Evolutionary conservation across 2,888 invertebrate species (phyloP).

Genomic region (Eueremaeus valkanovi): DNA sequence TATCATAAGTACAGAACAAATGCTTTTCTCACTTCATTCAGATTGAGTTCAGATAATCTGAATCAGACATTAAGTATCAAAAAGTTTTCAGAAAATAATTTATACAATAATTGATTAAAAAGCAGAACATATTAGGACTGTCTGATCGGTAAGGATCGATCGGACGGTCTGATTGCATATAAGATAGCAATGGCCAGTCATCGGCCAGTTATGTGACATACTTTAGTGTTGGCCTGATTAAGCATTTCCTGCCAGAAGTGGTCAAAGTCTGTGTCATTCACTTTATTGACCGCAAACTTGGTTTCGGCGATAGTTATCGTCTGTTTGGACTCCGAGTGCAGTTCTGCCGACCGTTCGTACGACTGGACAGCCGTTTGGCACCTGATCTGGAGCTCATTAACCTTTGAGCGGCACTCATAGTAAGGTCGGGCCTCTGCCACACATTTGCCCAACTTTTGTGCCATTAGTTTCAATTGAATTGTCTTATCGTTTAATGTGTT

Average conservation of each 20-base stretch:
- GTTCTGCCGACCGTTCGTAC: constrained; percentile 40
- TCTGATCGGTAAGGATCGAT: too few species aligned
- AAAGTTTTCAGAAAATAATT: too few species aligned
- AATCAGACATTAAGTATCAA: too few species aligned
- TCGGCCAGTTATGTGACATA: background rate
- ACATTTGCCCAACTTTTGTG: constrained; percentile 34
- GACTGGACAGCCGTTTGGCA: constrained; percentile 42
- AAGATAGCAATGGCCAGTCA: background rate
- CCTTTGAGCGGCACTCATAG: constrained; percentile 38
- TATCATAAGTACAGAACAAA: too few species aligned
- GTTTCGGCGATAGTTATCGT: constrained; percentile 38
- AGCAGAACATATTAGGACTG: too few species aligned
- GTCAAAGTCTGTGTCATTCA: constrained; percentile 38
- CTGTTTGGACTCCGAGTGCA: constrained; percentile 38
- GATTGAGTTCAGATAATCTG: too few species aligned
- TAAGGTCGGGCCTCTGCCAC: constrained; percentile 39
- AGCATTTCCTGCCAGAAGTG: constrained; percentile 43
- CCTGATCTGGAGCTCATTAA: constrained; percentile 25
- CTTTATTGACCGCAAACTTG: constrained; percentile 38
- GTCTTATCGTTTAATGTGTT: constrained; percentile 35
- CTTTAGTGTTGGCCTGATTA: constrained; percentile 41
- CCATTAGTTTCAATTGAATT: constrained; percentile 16
- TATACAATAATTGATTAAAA: too few species aligned
- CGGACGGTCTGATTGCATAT: too few species aligned
- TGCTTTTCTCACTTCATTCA: too few species aligned